These are phyloP conservation scores for Lasius platythorax DNA, from an alignment of 2,888 invertebrate genomes.

Conservation along the genomic window DNA sequence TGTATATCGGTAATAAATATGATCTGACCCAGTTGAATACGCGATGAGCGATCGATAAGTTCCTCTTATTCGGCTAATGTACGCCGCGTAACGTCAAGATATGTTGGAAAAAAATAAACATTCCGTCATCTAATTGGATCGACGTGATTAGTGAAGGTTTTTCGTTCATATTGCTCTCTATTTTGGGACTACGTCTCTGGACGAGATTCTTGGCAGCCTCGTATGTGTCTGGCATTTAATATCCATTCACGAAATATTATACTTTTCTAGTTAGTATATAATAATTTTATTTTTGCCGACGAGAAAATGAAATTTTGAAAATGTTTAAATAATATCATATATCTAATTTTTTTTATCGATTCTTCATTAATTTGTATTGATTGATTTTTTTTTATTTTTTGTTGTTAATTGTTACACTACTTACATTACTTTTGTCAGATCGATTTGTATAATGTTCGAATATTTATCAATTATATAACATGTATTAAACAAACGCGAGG, in stretches of 20 bases:
- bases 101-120: conserved; percentile 16
- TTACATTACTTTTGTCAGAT: not conserved
- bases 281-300: not conserved
- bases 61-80: conserved; percentile 70
- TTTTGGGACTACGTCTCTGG: not conserved
- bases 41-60: conserved; percentile 78
- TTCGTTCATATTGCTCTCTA: conserved; percentile 27
- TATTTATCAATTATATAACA: not conserved
- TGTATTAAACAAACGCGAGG: not conserved
- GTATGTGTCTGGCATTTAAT: conserved; percentile 13
- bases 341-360: not conserved
- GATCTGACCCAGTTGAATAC: conserved; percentile 75
- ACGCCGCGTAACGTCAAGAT: conserved; percentile 45
- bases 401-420: not conserved
- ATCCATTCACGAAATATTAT: not conserved
- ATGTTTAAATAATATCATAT: not conserved
- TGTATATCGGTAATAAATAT: conserved; percentile 49
- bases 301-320: not conserved
- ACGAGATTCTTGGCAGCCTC: conserved; percentile 11
- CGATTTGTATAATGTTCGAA: not conserved
- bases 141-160: conserved; percentile 9
- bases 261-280: not conserved
- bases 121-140: not conserved
- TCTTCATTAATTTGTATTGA: not conserved
- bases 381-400: not conserved